Conservation (phyloP, 2,888 invertebrate genomes). For the Andrena bicolor region DNA sequence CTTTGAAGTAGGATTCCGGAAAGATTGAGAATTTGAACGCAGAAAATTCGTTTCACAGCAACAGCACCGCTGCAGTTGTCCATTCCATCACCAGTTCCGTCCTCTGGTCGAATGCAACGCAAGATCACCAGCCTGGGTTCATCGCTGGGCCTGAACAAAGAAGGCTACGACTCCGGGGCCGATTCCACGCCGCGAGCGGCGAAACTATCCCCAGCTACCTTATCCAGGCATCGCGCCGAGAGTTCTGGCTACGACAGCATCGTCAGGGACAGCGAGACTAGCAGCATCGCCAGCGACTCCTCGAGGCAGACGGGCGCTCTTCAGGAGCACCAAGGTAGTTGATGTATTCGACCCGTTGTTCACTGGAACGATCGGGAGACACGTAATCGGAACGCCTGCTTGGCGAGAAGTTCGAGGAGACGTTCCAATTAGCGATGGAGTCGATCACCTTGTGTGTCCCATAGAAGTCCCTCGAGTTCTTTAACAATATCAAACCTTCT, state of each 20-base stretch:
- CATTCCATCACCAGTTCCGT: slow-evolving; percentile 87
- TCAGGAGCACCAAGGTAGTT: slow-evolving; percentile 82
- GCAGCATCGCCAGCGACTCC: slow-evolving; percentile 92
- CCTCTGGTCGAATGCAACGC: slow-evolving; percentile 88
- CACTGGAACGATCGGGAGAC: not conserved
- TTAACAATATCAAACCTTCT: not conserved
- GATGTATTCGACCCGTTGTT: not conserved
- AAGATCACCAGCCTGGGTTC: slow-evolving; percentile 88
- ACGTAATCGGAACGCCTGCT: not conserved
- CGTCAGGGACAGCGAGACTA: slow-evolving; percentile 94
- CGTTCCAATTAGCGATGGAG: slow-evolving; percentile 16
- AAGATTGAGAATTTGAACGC: too few relatives aligned
- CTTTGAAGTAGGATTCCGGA: too few relatives aligned
- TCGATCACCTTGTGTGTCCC: not conserved
- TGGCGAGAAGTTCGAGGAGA: not conserved
- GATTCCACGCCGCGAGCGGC: slow-evolving; percentile 93
- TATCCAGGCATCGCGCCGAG: slow-evolving; percentile 91
- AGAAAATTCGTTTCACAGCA: slow-evolving; percentile 65
- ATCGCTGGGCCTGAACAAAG: slow-evolving; percentile 89
- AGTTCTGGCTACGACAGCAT: slow-evolving; percentile 96
- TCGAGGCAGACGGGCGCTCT: slow-evolving; percentile 86
- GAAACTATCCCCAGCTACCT: slow-evolving; percentile 92
- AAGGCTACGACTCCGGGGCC: slow-evolving; percentile 94
- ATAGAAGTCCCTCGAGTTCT: not conserved
- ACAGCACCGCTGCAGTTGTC: slow-evolving; percentile 78